These are phyloP conservation scores for Nomada fabriciana DNA, from an alignment of 2,888 invertebrate species.

Conservation along the genomic window DNA sequence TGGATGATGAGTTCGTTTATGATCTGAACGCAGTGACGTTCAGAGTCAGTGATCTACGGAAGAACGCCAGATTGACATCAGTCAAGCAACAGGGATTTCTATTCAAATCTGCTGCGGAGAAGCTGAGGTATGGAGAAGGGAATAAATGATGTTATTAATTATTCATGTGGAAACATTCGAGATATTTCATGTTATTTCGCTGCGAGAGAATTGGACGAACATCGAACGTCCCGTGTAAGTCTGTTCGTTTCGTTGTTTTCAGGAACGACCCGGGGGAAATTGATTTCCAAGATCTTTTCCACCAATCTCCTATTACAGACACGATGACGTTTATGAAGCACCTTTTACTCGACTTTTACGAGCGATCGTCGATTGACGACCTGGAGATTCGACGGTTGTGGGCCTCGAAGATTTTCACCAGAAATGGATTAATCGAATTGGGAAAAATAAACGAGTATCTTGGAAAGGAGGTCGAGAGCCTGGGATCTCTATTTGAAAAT, in stretches of 20 bases:
- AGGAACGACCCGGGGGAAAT: constrained; percentile 17
- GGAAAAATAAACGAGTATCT: constrained; percentile 61
- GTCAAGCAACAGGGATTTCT: constrained; percentile 86
- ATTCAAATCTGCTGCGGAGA: constrained; percentile 70
- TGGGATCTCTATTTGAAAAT: constrained; percentile 48
- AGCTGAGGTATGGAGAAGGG: constrained; percentile 15
- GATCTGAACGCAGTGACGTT: constrained; percentile 81
- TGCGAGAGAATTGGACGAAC: too few relatives aligned
- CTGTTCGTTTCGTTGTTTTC: not conserved
- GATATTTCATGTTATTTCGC: too few relatives aligned
- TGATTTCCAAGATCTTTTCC: constrained; percentile 31
- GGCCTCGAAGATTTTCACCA: constrained; percentile 61
- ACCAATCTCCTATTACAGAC: constrained; percentile 8
- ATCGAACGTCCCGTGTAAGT: not conserved
- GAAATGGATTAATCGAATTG: constrained; percentile 32
- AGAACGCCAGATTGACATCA: constrained; percentile 85
- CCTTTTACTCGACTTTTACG: constrained; percentile 84
- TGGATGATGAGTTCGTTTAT: constrained; percentile 60
- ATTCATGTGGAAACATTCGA: too few relatives aligned
- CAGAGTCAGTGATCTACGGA: constrained; percentile 84
- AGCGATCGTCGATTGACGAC: constrained; percentile 82
- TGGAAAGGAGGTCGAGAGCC: constrained; percentile 57
- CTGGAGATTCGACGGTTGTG: constrained; percentile 79
- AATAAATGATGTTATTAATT: not conserved
- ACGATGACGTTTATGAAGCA: constrained; percentile 74